phyloP scores from a whole-genome alignment of 2,113 vertebrate genomes.

The Takifugu bimaculatus region DNA sequence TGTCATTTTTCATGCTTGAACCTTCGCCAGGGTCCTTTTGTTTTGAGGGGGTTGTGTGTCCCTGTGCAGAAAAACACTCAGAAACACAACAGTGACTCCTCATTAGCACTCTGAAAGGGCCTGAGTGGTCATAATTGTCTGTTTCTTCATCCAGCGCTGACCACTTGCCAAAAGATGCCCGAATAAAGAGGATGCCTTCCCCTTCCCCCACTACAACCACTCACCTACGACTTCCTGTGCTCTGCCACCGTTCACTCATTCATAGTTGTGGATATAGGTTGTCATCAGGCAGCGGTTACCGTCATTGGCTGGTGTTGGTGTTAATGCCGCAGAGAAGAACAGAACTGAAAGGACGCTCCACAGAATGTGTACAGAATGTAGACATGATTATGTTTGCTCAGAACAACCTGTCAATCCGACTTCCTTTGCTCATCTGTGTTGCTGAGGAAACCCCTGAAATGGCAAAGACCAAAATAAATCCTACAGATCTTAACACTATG shows the following conservation, averaged over 20 bases:
- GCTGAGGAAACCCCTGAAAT: too few relatives aligned
- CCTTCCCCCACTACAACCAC: background rate
- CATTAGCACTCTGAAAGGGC: slow-evolving; percentile 64
- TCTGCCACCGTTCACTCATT: slow-evolving; percentile 11
- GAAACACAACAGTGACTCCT: slow-evolving; percentile 43
- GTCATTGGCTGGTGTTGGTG: background rate
- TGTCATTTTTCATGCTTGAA: slow-evolving; percentile 17
- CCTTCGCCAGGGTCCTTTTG: slow-evolving; percentile 19
- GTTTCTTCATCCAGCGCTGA: slow-evolving; percentile 29
- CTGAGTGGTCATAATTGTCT: slow-evolving; percentile 67
- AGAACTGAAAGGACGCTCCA: slow-evolving; percentile 7
- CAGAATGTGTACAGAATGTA: slow-evolving; percentile 19
- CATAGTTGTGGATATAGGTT: background rate
- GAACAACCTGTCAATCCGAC: background rate
- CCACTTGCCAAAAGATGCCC: slow-evolving; percentile 49
- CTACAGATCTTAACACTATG: too few relatives aligned
- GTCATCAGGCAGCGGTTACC: slow-evolving; percentile 12
- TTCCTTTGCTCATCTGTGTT: background rate
- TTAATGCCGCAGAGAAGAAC: slow-evolving; percentile 1
- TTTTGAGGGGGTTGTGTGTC: slow-evolving; percentile 11
- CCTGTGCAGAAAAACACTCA: slow-evolving; percentile 45
- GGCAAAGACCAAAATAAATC: too few relatives aligned
- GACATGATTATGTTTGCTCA: background rate
- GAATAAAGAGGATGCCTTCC: slow-evolving; percentile 32
- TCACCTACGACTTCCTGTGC: slow-evolving; percentile 23